Evolutionary conservation across 37 sponge, comb jelly and placozoan species (phyloP), one percentile per base, ranked within the genome.

Genomic region (Trichoplax adhaerens): DNA sequence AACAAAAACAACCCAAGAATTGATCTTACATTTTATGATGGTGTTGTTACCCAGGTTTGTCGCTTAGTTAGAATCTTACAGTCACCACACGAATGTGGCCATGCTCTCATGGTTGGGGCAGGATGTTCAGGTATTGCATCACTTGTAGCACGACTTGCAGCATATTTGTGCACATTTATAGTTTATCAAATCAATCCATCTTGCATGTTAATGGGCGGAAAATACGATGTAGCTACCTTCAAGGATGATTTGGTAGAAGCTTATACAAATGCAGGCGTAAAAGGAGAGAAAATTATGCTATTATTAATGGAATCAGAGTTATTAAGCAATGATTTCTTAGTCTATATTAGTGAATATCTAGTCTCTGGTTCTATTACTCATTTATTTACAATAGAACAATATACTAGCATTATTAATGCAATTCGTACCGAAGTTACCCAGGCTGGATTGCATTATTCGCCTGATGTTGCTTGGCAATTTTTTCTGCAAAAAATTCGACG

Each of bases 301-400:
- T 62, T 80, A 12, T 8, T 84, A 52, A 80, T 69, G 2, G 68
- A 63, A 7, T 60, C 56, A 5, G 81, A 84, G 52, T 8, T 84
- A 7, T 62, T 73, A 3, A 52, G 62, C 64, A 73, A 53, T 5
- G 62, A 6, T 53, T 86, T 76, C 67, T 72, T 86, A 49, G 77
- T 75, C 47, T 76, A 68, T 72, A 77, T 84, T 47, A 77, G 83
- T 53, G 76, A 82, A 76, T 75, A 83, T 48, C 75, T 91, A 46
- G 81, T 82, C 50, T 79, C 77, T 54, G 76, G 85, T 4, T 74
- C 80, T 56, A 83, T 91, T 0, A 72, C 84, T 1, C 56, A 71
- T 52, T 69, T 86, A 53, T 91, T 86, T 85, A 74, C 87, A 1
- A 69, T 58, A 3, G 92, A 91, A 76, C 85, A 87, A 57, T 67